phyloP scores from a whole-genome alignment of 2,888 invertebrate genomes.

The Thereva unica region DNA sequence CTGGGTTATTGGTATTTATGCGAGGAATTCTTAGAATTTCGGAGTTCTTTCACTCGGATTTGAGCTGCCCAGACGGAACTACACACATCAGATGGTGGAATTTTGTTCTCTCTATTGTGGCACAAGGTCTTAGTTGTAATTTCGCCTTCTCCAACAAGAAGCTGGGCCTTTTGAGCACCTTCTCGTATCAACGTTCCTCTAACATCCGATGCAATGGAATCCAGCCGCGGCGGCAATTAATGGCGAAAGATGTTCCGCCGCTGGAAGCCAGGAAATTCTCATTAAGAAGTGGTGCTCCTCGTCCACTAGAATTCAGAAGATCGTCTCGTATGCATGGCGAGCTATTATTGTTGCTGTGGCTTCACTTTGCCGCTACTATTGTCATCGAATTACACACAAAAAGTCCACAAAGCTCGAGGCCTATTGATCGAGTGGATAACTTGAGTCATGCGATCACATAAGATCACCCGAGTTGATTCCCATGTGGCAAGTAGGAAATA shows the following conservation, averaged over 20 bases:
- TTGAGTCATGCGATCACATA: neutral
- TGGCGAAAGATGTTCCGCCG: conserved; percentile 54
- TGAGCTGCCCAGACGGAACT: conserved; percentile 14
- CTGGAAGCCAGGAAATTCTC: conserved; percentile 59
- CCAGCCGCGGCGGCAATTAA: conserved; percentile 53
- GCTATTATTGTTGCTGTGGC: neutral
- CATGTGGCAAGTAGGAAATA: conserved; percentile 16
- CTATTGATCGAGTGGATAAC: neutral
- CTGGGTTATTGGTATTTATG: conserved; percentile 23
- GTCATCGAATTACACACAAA: conserved; percentile 44
- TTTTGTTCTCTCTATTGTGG: conserved; percentile 11
- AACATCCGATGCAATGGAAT: conserved; percentile 37
- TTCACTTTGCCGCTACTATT: conserved; percentile 40
- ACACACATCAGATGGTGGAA: conserved; percentile 8
- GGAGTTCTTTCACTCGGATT: conserved; percentile 17
- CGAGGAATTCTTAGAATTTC: conserved; percentile 32
- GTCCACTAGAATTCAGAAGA: conserved; percentile 30
- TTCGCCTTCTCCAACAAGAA: conserved; percentile 10
- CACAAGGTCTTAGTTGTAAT: conserved; percentile 1
- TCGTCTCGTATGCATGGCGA: conserved; percentile 38
- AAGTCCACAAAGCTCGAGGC: conserved; percentile 22
- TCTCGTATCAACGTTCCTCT: conserved; percentile 1
- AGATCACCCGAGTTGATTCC: too few species aligned
- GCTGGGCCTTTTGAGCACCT: conserved; percentile 4
- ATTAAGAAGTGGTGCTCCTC: conserved; percentile 49